These are phyloP conservation scores for Xenopus petersii DNA, from an alignment of 2,797 vertebrate species.

Conservation along the genomic window DNA sequence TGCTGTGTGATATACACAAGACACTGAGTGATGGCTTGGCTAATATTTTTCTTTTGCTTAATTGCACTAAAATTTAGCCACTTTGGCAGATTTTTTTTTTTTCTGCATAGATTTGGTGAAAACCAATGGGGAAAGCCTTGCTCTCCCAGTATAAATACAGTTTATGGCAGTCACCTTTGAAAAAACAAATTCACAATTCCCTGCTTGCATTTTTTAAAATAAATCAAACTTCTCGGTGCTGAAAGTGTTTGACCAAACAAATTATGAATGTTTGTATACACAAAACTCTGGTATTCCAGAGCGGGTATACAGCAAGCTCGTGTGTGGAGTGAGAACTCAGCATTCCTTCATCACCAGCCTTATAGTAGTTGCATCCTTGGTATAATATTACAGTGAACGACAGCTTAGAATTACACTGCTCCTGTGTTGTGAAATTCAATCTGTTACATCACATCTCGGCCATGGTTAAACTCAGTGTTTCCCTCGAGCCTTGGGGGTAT, in stretches of 20 bases:
- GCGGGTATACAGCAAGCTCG: background rate
- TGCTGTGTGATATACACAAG: background rate
- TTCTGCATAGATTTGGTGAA: background rate
- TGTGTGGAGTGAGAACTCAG: background rate
- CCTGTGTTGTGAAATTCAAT: slow-evolving; percentile 51
- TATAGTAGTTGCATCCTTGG: slow-evolving; percentile 19
- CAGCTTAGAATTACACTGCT: slow-evolving; percentile 44
- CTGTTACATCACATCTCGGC: slow-evolving; percentile 20
- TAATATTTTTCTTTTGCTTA: slow-evolving; percentile 1
- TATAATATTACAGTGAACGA: slow-evolving; percentile 14
- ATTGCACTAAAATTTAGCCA: background rate
- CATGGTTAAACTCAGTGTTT: background rate
- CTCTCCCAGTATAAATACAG: slow-evolving; percentile 7
- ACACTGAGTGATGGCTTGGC: background rate
- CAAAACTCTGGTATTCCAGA: slow-evolving; percentile 9
- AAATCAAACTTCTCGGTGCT: slow-evolving; percentile 17
- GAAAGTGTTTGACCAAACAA: slow-evolving; percentile 23
- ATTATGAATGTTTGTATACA: slow-evolving; percentile 23
- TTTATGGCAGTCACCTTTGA: slow-evolving; percentile 4
- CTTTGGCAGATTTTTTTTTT: background rate
- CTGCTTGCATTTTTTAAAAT: slow-evolving; percentile 13
- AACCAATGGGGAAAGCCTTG: background rate
- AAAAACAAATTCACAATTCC: slow-evolving; percentile 18
- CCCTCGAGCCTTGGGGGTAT: background rate
- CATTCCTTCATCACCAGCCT: slow-evolving; percentile 17